These are phyloP conservation scores for Macrotus californicus DNA, from an alignment of 2,113 vertebrate species.

Conservation along the genomic window DNA sequence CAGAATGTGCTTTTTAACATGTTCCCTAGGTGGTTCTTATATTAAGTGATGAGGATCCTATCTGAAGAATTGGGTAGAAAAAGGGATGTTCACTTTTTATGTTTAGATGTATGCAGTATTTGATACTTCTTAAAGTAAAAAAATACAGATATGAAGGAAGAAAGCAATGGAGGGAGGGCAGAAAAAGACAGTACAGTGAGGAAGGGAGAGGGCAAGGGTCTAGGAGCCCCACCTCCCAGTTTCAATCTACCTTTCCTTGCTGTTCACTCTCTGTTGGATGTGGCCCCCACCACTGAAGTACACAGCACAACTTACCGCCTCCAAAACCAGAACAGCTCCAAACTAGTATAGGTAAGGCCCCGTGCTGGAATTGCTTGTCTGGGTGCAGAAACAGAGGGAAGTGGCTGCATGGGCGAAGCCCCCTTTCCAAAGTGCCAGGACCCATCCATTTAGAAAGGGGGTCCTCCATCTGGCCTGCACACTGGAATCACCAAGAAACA, in stretches of 20 bases:
- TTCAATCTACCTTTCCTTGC: neutral
- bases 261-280: neutral
- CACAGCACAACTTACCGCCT: neutral
- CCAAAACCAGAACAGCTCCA: neutral
- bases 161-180: neutral
- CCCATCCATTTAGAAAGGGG: neutral
- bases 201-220: accelerated
- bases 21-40: neutral
- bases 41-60: neutral
- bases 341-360: neutral
- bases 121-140: neutral
- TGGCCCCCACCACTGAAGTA: neutral
- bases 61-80: neutral
- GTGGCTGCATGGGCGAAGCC: accelerated
- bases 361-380: neutral
- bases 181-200: neutral
- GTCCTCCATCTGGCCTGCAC: accelerated
- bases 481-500: neutral
- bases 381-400: neutral
- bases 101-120: neutral
- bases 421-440: neutral
- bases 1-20: neutral
- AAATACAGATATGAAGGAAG: neutral
- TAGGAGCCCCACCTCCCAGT: neutral
- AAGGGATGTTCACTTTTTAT: neutral